Evolutionary conservation across 2,888 invertebrate genomes (phyloP).

Genomic region (Camptogramma bilineatum): DNA sequence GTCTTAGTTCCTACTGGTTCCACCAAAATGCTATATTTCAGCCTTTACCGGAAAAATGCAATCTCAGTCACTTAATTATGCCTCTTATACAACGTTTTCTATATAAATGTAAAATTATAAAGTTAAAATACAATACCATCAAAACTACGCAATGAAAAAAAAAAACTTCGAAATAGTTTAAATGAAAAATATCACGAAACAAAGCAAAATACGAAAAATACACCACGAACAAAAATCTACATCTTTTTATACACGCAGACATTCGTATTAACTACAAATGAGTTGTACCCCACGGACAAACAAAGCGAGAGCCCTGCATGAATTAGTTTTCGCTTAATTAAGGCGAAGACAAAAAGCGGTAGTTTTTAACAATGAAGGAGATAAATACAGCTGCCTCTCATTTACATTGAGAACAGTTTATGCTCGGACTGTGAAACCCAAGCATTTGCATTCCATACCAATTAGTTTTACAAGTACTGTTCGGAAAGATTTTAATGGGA

Average conservation of each 20-base stretch:
- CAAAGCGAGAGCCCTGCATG: constrained; percentile 40
- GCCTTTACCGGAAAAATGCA: too few relatives aligned
- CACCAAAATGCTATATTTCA: too few relatives aligned
- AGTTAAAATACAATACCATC: too few relatives aligned
- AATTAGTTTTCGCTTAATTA: constrained; percentile 45
- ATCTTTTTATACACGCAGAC: constrained; percentile 10
- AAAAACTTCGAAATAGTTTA: not conserved
- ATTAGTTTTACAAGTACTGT: constrained; percentile 75
- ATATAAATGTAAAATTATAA: too few relatives aligned
- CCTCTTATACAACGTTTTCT: too few relatives aligned
- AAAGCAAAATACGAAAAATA: not conserved
- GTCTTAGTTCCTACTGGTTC: too few relatives aligned
- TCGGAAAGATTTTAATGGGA: constrained; percentile 44
- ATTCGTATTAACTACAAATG: constrained; percentile 22
- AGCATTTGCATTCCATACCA: constrained; percentile 76
- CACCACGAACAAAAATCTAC: not conserved
- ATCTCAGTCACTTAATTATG: too few relatives aligned
- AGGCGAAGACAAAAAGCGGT: constrained; percentile 43
- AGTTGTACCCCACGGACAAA: constrained; percentile 34
- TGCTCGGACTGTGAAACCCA: constrained; percentile 61
- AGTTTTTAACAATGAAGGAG: constrained; percentile 52
- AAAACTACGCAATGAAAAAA: too few relatives aligned
- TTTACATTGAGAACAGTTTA: constrained; percentile 76
- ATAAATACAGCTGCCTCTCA: constrained; percentile 68
- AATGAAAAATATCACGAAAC: not conserved